Conservation (phyloP, 2,888 invertebrate species). For the Drosophila tanythrix region DNA sequence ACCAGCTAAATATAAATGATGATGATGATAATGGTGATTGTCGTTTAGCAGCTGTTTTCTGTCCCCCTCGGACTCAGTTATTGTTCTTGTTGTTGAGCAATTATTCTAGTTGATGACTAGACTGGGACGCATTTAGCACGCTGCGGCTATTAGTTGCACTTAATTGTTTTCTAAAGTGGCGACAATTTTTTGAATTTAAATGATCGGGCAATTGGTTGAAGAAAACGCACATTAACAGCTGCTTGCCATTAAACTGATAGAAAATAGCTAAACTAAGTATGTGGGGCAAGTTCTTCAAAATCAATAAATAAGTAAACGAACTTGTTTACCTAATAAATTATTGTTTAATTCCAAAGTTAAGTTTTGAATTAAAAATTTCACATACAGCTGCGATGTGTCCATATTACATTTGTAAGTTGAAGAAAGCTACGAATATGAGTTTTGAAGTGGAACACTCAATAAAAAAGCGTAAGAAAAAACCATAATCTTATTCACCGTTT, state of each 20-base stretch:
- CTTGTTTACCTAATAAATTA: neutral
- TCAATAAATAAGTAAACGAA: neutral
- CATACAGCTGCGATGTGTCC: neutral
- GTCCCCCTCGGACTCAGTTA: slow-evolving; percentile 6
- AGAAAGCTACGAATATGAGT: neutral
- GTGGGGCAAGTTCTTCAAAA: neutral
- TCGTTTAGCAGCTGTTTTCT: slow-evolving; percentile 58
- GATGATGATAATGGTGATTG: slow-evolving; percentile 60
- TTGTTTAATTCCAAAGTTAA: neutral
- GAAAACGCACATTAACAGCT: neutral
- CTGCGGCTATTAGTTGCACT: slow-evolving; percentile 53
- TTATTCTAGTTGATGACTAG: slow-evolving; percentile 50
- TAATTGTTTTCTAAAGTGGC: slow-evolving; percentile 31
- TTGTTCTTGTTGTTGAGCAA: slow-evolving; percentile 44
- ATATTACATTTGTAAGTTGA: neutral
- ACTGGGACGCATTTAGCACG: slow-evolving; percentile 39
- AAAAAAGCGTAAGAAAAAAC: neutral
- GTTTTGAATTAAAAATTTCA: neutral
- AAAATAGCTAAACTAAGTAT: neutral
- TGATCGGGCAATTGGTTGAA: neutral
- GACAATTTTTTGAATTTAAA: slow-evolving; percentile 1
- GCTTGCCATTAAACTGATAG: neutral
- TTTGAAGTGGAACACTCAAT: neutral
- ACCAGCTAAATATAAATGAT: slow-evolving; percentile 50
- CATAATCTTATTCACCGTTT: neutral